A percentile compares a stretch with the other conserved stretches of the same genome.
phyloP scores from a whole-genome alignment of 2,797 vertebrate species.

The Sternarchorhynchus goeldii region DNA sequence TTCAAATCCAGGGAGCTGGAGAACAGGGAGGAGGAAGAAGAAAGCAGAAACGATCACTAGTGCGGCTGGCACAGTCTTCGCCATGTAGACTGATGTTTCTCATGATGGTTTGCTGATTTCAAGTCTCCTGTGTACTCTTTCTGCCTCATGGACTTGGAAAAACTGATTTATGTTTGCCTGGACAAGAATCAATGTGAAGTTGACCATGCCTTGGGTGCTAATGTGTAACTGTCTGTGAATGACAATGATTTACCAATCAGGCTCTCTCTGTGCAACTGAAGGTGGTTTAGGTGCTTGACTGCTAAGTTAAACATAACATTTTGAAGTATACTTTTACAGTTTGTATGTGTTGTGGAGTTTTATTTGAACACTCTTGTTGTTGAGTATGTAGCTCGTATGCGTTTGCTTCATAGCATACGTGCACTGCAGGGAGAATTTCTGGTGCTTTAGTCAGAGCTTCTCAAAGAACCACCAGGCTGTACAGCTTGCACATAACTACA shows the following conservation, averaged over 20 bases:
- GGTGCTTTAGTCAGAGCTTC: background rate
- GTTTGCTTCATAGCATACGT: background rate
- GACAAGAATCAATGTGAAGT: constrained; percentile 27
- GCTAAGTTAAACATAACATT: background rate
- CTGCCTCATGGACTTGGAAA: background rate
- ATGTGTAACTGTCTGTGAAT: background rate
- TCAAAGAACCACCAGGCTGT: constrained; percentile 9
- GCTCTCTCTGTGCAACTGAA: background rate
- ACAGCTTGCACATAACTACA: background rate
- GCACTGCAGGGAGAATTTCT: background rate
- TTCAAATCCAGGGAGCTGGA: background rate
- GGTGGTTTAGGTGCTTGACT: background rate
- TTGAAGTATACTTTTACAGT: background rate
- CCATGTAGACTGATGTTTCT: background rate
- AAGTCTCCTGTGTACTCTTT: background rate
- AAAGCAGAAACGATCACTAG: too few species aligned
- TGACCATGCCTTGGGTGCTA: constrained; percentile 24
- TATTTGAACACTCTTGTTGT: background rate
- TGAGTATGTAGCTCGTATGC: background rate
- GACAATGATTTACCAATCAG: constrained; percentile 9
- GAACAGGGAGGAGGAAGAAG: too few species aligned
- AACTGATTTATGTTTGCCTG: constrained; percentile 26
- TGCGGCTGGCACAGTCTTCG: background rate
- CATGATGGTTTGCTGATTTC: constrained; percentile 2
- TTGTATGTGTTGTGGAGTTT: background rate